A percentile compares a stretch with the other conserved stretches of the same genome.
Conservation (phyloP, 2,888 invertebrate species). For the Noctua pronuba region DNA sequence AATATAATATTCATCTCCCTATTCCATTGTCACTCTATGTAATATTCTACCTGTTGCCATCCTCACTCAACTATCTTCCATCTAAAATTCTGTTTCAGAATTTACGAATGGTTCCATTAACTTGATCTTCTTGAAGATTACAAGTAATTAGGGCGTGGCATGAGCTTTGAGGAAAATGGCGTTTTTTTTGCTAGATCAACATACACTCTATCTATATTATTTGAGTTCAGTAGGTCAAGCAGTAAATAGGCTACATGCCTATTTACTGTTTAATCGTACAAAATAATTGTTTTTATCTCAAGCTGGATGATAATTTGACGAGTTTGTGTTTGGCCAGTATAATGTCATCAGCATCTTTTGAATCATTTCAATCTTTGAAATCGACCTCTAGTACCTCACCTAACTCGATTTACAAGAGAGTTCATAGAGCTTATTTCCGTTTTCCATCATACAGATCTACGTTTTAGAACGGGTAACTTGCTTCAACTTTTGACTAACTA, state of each 20-base stretch:
- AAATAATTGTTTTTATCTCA: not conserved
- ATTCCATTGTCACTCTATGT: not conserved
- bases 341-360: not conserved
- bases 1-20: constrained; percentile 37
- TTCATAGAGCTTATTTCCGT: not conserved
- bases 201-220: constrained; percentile 5
- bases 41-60: constrained; percentile 21
- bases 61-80: not conserved
- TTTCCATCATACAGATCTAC: not conserved
- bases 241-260: constrained; percentile 25
- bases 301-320: not conserved
- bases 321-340: not conserved
- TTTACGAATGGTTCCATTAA: constrained; percentile 29
- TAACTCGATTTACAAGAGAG: not conserved
- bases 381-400: not conserved
- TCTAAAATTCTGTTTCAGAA: constrained; percentile 37
- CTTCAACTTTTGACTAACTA: not conserved
- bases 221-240: constrained; percentile 44
- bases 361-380: not conserved
- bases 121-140: constrained; percentile 39
- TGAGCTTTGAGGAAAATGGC: constrained; percentile 43
- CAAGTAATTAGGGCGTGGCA: constrained; percentile 45
- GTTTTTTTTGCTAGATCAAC: constrained; percentile 12
- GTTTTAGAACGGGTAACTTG: not conserved
- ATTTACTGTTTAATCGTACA: not conserved